A percentile compares a stretch with the other conserved stretches of the same genome.
These are phyloP conservation scores for Lysandra bellargus DNA, from an alignment of 2,888 invertebrate genomes.

Conservation along the genomic window DNA sequence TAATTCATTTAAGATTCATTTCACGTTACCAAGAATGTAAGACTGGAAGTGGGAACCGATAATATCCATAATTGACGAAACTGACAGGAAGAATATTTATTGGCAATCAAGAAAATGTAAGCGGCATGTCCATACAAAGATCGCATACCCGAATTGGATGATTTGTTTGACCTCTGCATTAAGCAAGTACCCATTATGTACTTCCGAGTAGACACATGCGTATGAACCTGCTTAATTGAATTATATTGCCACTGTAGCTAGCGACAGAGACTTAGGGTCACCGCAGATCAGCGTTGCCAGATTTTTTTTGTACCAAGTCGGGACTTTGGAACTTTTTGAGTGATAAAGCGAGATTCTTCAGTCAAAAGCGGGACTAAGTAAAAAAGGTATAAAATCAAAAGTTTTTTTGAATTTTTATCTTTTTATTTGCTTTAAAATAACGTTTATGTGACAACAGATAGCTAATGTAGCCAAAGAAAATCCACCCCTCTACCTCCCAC, in stretches of 20 bases:
- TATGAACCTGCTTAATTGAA: neutral
- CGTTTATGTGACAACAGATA: no score
- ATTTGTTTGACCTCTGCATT: constrained; percentile 34
- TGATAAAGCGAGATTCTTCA: no score
- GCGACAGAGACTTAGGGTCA: no score
- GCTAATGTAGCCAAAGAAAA: no score
- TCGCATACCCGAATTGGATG: constrained; percentile 10
- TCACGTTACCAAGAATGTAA: neutral
- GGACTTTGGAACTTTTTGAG: no score
- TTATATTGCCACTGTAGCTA: neutral
- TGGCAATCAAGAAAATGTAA: constrained; percentile 39
- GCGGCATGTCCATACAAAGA: constrained; percentile 34
- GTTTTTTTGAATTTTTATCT: no score
- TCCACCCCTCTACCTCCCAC: no score
- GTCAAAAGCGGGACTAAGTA: no score
- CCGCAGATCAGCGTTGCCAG: no score
- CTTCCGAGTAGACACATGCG: neutral
- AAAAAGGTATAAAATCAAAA: no score
- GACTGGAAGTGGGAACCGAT: constrained; percentile 29
- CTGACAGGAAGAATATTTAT: constrained; percentile 40
- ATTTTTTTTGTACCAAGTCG: no score
- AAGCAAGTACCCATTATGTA: neutral
- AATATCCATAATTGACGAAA: constrained; percentile 29
- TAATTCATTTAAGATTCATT: neutral
- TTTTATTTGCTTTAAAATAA: no score